Evolutionary conservation across 2,113 vertebrate genomes (phyloP), one percentile per base, ranked within the genome.

Genomic region (Nicator chloris): DNA sequence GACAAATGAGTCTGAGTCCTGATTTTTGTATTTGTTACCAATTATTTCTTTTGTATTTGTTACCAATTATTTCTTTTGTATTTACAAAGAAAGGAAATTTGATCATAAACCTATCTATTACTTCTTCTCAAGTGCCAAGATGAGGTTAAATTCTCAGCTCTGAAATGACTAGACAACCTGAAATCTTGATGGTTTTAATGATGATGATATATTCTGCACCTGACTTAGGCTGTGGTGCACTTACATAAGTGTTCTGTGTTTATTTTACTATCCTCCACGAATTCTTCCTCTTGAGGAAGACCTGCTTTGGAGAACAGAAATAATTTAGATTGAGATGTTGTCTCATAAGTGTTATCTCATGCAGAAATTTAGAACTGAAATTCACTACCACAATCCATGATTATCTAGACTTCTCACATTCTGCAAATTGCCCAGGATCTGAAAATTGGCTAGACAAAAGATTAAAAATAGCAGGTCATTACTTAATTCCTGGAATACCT

Each of bases 391-490:
- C 57, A 72, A n/a, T 85, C 61, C 40, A 33, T 28, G 53, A 54
- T 89, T 86, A 82, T 63, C 69, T 37, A 82, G 57, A 88, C 23
- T 85, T 90, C 39, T 90, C 28, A 61, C 54, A 54, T 61, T 73
- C 73, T 93, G 35, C 50, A 77, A 77, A 92, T 93, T 90, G 56
- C 71, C 71, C 37, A 42, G 60, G n/a, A 72, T 80, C 42, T 90
- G 71, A 90, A 93, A 73, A 65, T 24, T 79, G 37, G 45, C 23
- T 92, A 73, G 82, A 77, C 50, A 86, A 89, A 95, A 65, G 78
- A 75, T 72, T 88, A 88, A 90, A 93, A 96, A 60, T 90, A 95
- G 73, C 73, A 79, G 69, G 81, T 91, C 49, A 72, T 86, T 69
- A 65, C 65, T 89, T 92, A 88, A 71, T 83, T 88, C 75, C 33